These are phyloP conservation scores for Lycaon pictus DNA, from an alignment of 2,113 vertebrate genomes.

Conservation along the genomic window DNA sequence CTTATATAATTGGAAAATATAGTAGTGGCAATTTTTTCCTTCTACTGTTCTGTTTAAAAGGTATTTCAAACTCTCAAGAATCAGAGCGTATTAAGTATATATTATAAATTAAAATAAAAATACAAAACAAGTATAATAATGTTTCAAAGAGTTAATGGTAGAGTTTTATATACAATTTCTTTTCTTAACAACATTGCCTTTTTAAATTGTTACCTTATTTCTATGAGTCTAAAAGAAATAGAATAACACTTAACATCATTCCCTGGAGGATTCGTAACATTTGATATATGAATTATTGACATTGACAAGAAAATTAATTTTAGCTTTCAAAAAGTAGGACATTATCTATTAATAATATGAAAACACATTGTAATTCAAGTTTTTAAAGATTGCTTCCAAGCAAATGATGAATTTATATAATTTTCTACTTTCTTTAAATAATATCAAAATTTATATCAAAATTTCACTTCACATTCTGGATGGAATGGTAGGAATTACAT, in stretches of 20 bases:
- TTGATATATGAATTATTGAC: not conserved
- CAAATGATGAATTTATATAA: not conserved
- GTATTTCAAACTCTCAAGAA: not conserved
- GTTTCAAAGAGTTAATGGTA: not conserved
- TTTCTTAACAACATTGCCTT: not conserved
- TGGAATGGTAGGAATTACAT: not conserved
- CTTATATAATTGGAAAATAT: not conserved
- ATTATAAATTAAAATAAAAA: not conserved
- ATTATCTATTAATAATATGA: not conserved
- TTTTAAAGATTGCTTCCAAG: not conserved
- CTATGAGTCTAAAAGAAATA: not conserved
- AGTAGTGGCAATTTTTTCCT: not conserved
- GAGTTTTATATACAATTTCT: not conserved
- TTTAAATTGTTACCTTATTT: not conserved
- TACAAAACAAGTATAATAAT: not conserved
- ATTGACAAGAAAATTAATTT: constrained; percentile 23
- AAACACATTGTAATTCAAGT: not conserved
- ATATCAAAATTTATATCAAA: not conserved
- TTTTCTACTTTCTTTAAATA: not conserved
- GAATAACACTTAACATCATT: not conserved
- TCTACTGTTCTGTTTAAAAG: not conserved
- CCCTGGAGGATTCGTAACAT: not conserved
- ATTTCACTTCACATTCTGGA: not conserved
- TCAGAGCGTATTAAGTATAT: not conserved
- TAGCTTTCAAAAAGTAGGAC: not conserved